A percentile compares a stretch with the other conserved stretches of the same genome.
Evolutionary conservation across 1,140 invertebrate species (phyloP).

Genomic region (Tetramorium alpestre): DNA sequence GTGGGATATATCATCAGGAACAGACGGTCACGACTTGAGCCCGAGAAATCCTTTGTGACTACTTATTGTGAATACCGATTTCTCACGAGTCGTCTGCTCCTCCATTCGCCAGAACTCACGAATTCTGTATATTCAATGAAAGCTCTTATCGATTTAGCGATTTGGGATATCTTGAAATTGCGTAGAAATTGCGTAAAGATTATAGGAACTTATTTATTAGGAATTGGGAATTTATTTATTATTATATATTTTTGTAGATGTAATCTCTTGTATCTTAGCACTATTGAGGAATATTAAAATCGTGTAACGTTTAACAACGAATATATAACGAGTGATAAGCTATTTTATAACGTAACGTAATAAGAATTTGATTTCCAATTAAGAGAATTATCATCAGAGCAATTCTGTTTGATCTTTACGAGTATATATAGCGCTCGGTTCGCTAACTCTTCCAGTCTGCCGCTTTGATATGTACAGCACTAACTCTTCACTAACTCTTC

Average conservation of each 20-base stretch:
- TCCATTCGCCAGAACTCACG: neutral
- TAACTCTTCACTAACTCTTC: too few species aligned
- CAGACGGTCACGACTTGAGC: constrained; percentile 65
- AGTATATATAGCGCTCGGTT: too few species aligned
- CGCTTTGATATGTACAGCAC: too few species aligned
- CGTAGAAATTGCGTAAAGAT: neutral
- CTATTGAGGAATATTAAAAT: neutral
- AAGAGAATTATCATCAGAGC: neutral
- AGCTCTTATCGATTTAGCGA: neutral
- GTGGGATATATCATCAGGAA: constrained; percentile 75
- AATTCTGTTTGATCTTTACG: neutral
- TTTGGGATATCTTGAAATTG: neutral
- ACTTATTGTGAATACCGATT: constrained; percentile 70
- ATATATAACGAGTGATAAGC: neutral
- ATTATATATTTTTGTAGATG: neutral
- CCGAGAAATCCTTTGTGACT: constrained; percentile 61
- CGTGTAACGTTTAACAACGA: neutral
- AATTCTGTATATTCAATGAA: neutral
- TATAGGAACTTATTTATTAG: neutral
- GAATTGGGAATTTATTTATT: too few species aligned
- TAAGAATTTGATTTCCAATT: constrained; percentile 1
- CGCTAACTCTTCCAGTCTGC: too few species aligned
- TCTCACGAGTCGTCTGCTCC: constrained; percentile 51
- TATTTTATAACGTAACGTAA: neutral
- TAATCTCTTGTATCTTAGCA: neutral